These are phyloP conservation scores for Entomobrya proxima DNA, from an alignment of 2,888 invertebrate genomes.

Conservation along the genomic window DNA sequence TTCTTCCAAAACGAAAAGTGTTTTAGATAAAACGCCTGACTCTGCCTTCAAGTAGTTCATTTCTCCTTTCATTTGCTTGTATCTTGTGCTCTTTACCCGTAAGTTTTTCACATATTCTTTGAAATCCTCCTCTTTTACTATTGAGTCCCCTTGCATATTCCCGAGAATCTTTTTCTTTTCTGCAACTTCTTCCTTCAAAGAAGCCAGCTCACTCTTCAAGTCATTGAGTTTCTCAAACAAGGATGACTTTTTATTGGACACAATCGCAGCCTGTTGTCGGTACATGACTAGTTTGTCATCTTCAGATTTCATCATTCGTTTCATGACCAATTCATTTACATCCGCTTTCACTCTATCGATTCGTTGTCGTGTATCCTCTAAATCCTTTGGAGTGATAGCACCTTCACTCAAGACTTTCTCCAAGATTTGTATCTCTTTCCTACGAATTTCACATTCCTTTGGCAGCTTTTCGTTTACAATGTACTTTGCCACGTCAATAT, in stretches of 20 bases:
- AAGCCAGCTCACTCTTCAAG: slow-evolving; percentile 81
- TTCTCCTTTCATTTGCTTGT: slow-evolving; percentile 88
- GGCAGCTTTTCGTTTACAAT: slow-evolving; percentile 88
- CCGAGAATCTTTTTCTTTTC: slow-evolving; percentile 79
- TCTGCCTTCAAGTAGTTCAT: slow-evolving; percentile 87
- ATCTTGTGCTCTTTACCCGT: slow-evolving; percentile 87
- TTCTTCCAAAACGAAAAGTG: slow-evolving; percentile 84
- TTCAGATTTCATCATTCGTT: slow-evolving; percentile 81
- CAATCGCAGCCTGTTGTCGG: slow-evolving; percentile 89
- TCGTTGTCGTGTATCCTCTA: slow-evolving; percentile 82
- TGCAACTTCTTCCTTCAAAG: slow-evolving; percentile 82
- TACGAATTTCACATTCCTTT: slow-evolving; percentile 83
- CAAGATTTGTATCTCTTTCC: slow-evolving; percentile 84
- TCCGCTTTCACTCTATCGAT: slow-evolving; percentile 80
- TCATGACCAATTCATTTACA: slow-evolving; percentile 85
- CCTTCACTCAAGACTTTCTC: slow-evolving; percentile 84
- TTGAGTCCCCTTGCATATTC: slow-evolving; percentile 82
- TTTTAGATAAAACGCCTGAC: slow-evolving; percentile 85
- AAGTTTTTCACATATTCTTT: slow-evolving; percentile 90
- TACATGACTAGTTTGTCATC: slow-evolving; percentile 89
- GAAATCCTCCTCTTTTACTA: slow-evolving; percentile 88
- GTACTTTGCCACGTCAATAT: slow-evolving; percentile 86
- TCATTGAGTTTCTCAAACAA: slow-evolving; percentile 85
- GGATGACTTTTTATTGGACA: slow-evolving; percentile 87
- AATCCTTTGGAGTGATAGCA: slow-evolving; percentile 83